Base-by-base conservation (phyloP, 2,797 vertebrate species). In the Eurystomus glaucurus region DNA sequence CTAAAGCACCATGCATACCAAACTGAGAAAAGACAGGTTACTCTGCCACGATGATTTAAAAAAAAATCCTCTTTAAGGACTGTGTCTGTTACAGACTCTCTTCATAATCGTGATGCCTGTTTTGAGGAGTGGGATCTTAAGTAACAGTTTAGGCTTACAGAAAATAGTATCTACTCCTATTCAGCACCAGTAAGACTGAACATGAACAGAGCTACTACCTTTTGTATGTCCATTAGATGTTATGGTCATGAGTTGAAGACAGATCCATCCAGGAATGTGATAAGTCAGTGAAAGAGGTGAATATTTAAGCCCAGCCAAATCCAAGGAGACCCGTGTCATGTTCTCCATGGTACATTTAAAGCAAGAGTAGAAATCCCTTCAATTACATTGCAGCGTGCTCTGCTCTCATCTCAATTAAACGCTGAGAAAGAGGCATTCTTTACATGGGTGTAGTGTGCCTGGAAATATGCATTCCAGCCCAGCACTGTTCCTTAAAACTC, bases 361-460 rank as follows among this genome's bases (percentile, higher is more conserved):
- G 20, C 28, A 71, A 79, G 46, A 79, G 20, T 46, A 76, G 52
- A 88, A 76, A 76, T 21, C 14, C 37, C 28, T 88, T 80, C 33
- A 33, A 19, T 62, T 43, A 37, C 31, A 64, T 1, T 57, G 70
- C 35, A 81, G 55, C 4, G 64, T 9, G 16, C 8, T 81, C 45
- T 85, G 39, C 65, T 64, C 39, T 78, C 12, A 61, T 46, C 61
- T 57, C 68, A 51, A 55, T 7, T 41, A 43, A 77, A 55, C 28
- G 12, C 2, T 70, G 52, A 82, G 26, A 89, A 71, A 71, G 8
- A 9, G 17, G 13, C n/a, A 28, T 11, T 51, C 51, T 46, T 89
- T 57, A 55, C 0, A 0, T n/a, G 45, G 25, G 21, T 48, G 26
- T 8, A 45, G 20, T 2, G 11, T 28, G 37, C 1, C 9, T 43